Conservation (phyloP, 1,140 invertebrate species). For the Pinna nobilis region DNA sequence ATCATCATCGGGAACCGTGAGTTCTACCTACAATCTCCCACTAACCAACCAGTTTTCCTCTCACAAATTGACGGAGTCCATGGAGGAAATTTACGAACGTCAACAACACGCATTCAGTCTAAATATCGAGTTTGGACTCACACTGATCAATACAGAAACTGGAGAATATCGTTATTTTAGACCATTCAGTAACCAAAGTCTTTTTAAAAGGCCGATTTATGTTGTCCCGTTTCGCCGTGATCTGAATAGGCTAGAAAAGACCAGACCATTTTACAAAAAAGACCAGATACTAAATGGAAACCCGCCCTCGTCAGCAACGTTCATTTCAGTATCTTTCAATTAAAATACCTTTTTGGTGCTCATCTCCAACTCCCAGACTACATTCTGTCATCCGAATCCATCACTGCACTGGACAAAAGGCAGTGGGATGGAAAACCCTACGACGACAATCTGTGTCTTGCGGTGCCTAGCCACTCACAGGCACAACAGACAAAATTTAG, state of each 20-base stretch:
- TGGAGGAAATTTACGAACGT: background rate
- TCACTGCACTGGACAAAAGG: background rate
- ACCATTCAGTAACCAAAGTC: background rate
- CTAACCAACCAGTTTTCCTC: background rate
- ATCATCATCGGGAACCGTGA: background rate
- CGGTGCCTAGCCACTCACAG: background rate
- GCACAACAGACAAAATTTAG: background rate
- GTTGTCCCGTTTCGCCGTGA: background rate
- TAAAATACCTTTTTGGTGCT: background rate
- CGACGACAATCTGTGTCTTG: background rate
- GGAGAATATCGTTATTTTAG: background rate
- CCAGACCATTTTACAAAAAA: background rate
- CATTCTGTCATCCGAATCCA: background rate
- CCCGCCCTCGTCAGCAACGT: background rate
- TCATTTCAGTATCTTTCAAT: background rate
- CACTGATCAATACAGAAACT: background rate
- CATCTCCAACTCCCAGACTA: background rate
- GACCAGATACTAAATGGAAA: background rate
- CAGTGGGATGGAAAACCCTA: background rate
- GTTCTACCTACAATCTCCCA: background rate
- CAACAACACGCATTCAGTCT: background rate
- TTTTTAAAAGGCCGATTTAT: background rate
- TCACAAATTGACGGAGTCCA: background rate
- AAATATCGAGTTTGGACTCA: background rate
- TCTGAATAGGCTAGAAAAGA: background rate